Evolutionary conservation across 2,113 vertebrate species (phyloP).

Genomic region (Sapayoa aenigma): DNA sequence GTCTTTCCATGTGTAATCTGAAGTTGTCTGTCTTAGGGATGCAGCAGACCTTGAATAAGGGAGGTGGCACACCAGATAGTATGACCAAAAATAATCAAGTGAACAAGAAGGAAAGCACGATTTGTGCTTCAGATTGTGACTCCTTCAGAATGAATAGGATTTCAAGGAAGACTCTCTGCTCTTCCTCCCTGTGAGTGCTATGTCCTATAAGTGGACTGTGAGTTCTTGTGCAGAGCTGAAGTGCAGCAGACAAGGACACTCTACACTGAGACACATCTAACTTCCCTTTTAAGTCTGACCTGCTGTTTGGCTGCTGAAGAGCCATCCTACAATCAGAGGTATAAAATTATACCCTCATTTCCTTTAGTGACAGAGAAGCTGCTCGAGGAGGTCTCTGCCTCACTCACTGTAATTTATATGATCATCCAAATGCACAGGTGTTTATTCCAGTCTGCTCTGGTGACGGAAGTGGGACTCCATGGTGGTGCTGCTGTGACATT

Average conservation of each 20-base stretch:
- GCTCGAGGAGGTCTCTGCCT: not conserved
- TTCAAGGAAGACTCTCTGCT: not conserved
- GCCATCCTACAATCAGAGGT: not conserved
- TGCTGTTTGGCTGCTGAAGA: not conserved
- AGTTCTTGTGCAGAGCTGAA: not conserved
- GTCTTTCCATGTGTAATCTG: not conserved
- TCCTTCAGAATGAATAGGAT: not conserved
- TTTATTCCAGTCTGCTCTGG: not conserved
- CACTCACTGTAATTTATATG: not conserved
- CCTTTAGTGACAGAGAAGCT: not conserved
- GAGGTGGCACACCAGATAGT: not conserved
- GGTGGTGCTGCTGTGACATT: not conserved
- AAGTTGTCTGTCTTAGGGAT: not conserved
- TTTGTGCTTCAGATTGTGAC: not conserved
- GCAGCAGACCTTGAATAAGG: not conserved
- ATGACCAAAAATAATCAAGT: not conserved
- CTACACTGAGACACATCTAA: not conserved
- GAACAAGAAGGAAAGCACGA: not conserved
- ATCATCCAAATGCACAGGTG: conserved; percentile 14
- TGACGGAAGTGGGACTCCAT: not conserved
- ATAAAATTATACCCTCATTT: not conserved
- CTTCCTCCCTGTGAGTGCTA: not conserved
- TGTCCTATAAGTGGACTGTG: not conserved
- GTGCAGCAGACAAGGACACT: not conserved
- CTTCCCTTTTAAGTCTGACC: not conserved